phyloP scores from a whole-genome alignment of 2,888 invertebrate species.

The Thymelicus lineola region DNA sequence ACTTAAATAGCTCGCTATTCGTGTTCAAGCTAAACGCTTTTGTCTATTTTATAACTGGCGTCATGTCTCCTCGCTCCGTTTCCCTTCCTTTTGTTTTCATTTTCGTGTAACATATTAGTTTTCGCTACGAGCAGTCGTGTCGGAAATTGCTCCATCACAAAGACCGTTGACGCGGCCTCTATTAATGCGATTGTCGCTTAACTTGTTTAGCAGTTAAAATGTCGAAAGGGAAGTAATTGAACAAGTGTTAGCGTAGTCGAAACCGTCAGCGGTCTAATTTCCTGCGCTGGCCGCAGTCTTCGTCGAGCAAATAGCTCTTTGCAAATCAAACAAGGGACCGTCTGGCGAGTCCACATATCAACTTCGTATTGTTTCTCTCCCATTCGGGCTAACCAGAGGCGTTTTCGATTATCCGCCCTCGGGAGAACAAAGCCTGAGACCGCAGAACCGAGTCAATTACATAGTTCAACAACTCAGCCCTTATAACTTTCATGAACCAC shows the following conservation, averaged over 20 bases:
- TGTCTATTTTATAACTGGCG: constrained; percentile 80
- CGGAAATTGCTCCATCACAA: constrained; percentile 71
- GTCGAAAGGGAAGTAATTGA: constrained; percentile 73
- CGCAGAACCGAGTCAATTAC: constrained; percentile 85
- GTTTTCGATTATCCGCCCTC: constrained; percentile 83
- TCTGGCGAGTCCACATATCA: constrained; percentile 82
- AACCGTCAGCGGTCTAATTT: constrained; percentile 72
- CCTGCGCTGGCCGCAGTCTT: constrained; percentile 76
- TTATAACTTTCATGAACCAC: constrained; percentile 84
- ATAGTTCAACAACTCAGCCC: constrained; percentile 85
- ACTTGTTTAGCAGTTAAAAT: constrained; percentile 58
- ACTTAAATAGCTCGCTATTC: constrained; percentile 80
- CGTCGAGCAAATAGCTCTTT: constrained; percentile 78
- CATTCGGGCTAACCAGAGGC: constrained; percentile 81
- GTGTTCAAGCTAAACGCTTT: constrained; percentile 79
- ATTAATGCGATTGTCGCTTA: constrained; percentile 63
- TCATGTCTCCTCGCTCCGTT: constrained; percentile 62
- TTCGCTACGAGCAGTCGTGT: constrained; percentile 68
- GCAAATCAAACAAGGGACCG: constrained; percentile 83
- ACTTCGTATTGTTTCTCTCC: constrained; percentile 82
- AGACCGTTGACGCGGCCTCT: constrained; percentile 58
- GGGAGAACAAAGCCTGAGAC: constrained; percentile 82
- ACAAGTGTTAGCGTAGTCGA: constrained; percentile 72
- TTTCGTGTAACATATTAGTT: constrained; percentile 76
- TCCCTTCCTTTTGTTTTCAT: constrained; percentile 60